Conservation (phyloP, 64 coral and sea anemone species). For the Porites australiensis region DNA sequence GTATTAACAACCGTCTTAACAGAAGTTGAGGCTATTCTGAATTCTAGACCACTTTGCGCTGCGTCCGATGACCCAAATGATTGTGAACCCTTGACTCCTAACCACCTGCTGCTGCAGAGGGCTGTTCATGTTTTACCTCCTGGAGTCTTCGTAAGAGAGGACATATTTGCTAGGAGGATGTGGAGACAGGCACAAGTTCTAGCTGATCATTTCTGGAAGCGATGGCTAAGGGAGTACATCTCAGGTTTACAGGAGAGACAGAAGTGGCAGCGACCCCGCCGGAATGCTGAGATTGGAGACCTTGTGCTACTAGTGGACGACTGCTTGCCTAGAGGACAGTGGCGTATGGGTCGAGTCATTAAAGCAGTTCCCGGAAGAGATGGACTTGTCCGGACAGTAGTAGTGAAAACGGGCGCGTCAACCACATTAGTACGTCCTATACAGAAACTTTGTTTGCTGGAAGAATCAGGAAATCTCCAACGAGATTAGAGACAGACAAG, state of each 20-base stretch:
- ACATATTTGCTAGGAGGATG: slow-evolving; percentile 16
- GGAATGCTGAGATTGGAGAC: slow-evolving; percentile 58
- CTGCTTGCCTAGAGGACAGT: background rate
- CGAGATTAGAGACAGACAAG: background rate
- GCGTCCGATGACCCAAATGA: slow-evolving; percentile 74
- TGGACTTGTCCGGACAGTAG: slow-evolving; percentile 24
- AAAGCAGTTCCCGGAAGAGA: slow-evolving; percentile 11
- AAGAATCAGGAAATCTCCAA: slow-evolving; percentile 16
- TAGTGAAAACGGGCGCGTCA: slow-evolving; percentile 11
- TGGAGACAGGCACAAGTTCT: slow-evolving; percentile 32
- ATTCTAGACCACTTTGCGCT: slow-evolving; percentile 62
- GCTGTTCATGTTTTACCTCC: slow-evolving; percentile 12
- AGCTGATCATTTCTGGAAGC: slow-evolving; percentile 37
- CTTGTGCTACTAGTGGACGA: slow-evolving; percentile 48
- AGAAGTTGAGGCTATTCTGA: slow-evolving; percentile 61
- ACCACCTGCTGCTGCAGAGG: slow-evolving; percentile 31
- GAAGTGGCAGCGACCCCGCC: slow-evolving; percentile 34
- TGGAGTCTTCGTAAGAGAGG: slow-evolving; percentile 14
- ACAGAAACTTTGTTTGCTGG: slow-evolving; percentile 41
- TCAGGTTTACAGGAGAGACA: slow-evolving; percentile 58
- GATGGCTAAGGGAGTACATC: slow-evolving; percentile 42
- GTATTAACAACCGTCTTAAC: slow-evolving; percentile 40
- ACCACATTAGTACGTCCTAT: slow-evolving; percentile 18
- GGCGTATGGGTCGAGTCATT: slow-evolving; percentile 36
- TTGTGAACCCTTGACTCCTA: slow-evolving; percentile 30